phyloP scores from a whole-genome alignment of 2,888 invertebrate genomes.

The Scaeva pyrastri region DNA sequence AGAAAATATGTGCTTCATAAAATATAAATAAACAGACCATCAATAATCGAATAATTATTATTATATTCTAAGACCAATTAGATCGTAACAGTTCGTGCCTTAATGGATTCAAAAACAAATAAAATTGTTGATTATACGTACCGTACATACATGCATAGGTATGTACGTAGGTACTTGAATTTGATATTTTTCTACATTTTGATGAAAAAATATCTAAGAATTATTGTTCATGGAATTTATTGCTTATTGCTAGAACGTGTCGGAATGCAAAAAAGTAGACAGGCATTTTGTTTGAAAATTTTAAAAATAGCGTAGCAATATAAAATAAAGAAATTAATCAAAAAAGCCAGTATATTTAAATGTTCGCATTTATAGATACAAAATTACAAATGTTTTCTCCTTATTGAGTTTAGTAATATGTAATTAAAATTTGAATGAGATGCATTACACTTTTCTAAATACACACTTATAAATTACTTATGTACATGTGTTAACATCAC shows the following conservation, averaged over 20 bases:
- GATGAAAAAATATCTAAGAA: not conserved
- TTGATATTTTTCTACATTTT: not conserved
- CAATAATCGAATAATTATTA: constrained; percentile 41
- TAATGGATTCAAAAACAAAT: constrained; percentile 46
- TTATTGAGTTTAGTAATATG: no score
- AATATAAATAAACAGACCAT: constrained; percentile 6
- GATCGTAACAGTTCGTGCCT: constrained; percentile 49
- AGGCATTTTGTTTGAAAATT: not conserved
- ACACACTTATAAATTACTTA: no score
- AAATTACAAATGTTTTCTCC: no score
- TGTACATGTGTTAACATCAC: no score
- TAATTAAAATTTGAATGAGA: no score
- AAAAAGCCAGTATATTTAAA: not conserved
- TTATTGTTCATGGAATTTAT: constrained; percentile 4
- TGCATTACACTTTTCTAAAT: no score
- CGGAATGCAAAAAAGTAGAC: not conserved
- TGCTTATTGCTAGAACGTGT: constrained; percentile 1
- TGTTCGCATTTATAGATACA: no score
- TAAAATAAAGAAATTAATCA: not conserved
- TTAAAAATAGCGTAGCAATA: not conserved
- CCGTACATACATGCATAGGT: no score
- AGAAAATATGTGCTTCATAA: constrained; percentile 43
- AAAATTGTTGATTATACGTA: constrained; percentile 6
- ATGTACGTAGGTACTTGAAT: not conserved
- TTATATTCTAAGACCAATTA: constrained; percentile 33